These are phyloP conservation scores for Oconnorella tubifera DNA, from an alignment of 2,888 invertebrate species.

Conservation along the genomic window DNA sequence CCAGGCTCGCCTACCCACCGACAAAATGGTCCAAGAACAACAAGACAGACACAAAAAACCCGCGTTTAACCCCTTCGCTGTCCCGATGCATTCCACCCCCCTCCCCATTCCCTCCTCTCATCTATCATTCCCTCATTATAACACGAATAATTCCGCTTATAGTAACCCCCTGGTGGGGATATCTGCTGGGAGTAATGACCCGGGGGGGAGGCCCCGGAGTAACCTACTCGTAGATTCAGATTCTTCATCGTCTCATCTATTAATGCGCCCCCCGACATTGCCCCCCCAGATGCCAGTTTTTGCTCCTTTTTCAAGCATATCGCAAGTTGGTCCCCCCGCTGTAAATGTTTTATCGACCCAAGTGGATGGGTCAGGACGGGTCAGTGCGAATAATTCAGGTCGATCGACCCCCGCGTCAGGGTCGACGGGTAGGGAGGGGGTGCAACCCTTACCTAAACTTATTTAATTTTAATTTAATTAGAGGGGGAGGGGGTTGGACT, in stretches of 20 bases:
- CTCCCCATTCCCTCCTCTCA: conserved; percentile 1
- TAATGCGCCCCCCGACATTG: conserved; percentile 39
- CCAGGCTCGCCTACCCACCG: conserved; percentile 51
- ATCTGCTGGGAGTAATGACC: not conserved
- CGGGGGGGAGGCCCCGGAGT: not conserved
- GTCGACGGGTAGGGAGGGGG: too few relatives aligned
- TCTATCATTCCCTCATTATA: conserved; percentile 15
- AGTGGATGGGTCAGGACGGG: not conserved
- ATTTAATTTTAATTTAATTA: too few relatives aligned
- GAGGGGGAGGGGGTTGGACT: too few relatives aligned
- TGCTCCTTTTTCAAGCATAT: not conserved
- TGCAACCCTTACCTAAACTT: too few relatives aligned
- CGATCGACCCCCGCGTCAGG: conserved; percentile 41
- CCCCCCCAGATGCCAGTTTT: conserved; percentile 36
- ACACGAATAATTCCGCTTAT: not conserved
- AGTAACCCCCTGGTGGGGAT: not conserved
- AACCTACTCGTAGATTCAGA: not conserved
- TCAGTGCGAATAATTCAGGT: conserved; percentile 37
- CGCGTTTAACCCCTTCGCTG: conserved; percentile 51
- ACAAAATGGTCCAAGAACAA: conserved; percentile 51
- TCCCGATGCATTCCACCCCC: conserved; percentile 47
- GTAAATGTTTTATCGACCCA: too few relatives aligned
- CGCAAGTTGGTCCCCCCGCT: not conserved
- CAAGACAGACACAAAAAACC: conserved; percentile 40
- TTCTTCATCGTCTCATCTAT: conserved; percentile 32